Percentiles rank a stretch among this genome's conserved stretches.
Evolutionary conservation across 2,113 vertebrate genomes (phyloP).

Genomic region (Chinchilla lanigera): DNA sequence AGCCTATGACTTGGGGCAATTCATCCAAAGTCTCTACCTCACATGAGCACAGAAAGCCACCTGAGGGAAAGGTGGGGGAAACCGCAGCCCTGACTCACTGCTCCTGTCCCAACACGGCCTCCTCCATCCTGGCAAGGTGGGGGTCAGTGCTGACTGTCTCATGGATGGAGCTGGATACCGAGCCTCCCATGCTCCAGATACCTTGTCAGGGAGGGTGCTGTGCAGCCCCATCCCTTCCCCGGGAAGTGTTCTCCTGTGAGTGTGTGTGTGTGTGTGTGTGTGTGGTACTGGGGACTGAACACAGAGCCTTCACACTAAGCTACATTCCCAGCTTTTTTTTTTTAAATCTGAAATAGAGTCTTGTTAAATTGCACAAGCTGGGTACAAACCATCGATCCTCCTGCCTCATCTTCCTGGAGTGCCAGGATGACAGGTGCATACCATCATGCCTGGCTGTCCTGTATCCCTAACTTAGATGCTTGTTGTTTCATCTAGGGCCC

Average conservation of each 20-base stretch:
- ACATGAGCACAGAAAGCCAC: background rate
- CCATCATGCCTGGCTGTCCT: background rate
- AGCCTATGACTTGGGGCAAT: rapidly evolving
- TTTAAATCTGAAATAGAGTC: background rate
- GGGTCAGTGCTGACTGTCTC: background rate
- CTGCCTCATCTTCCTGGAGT: no score
- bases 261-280: no score
- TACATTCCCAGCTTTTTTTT: background rate
- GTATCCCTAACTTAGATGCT: background rate
- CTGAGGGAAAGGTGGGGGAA: background rate
- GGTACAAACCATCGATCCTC: background rate
- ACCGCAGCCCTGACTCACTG: background rate
- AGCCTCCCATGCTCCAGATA: background rate
- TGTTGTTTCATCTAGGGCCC: background rate
- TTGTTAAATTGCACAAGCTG: background rate
- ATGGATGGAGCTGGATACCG: background rate
- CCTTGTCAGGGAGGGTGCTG: rapidly evolving
- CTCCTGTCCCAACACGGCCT: background rate
- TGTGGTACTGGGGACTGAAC: background rate
- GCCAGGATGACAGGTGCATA: background rate
- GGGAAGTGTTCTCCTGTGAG: background rate
- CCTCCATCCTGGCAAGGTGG: background rate
- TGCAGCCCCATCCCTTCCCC: no score
- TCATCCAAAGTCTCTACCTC: background rate
- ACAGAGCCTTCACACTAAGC: background rate